A percentile compares a stretch with the other conserved stretches of the same genome.
Evolutionary conservation across 2,888 invertebrate species (phyloP).

Genomic region (Drosophila mimetica): DNA sequence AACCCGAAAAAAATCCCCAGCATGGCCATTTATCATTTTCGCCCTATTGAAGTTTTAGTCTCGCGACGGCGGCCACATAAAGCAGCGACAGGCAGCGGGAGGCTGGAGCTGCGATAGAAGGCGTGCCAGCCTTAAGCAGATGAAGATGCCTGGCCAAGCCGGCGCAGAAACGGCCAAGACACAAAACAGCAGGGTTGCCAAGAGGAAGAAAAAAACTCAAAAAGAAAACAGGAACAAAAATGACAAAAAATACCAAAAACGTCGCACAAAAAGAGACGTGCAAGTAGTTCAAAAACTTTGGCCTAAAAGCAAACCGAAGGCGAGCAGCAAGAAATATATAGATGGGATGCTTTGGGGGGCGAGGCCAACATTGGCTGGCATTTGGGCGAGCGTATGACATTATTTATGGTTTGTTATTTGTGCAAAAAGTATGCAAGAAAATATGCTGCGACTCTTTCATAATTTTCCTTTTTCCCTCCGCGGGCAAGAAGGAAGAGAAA

Average conservation of each 20-base stretch:
- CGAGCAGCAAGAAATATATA: conserved; percentile 41
- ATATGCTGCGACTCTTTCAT: conserved; percentile 80
- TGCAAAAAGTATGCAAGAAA: conserved; percentile 73
- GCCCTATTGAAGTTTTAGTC: conserved; percentile 78
- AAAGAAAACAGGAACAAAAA: conserved; percentile 24
- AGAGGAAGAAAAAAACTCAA: conserved; percentile 31
- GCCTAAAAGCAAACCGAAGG: conserved; percentile 72
- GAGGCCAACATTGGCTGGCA: conserved; percentile 78
- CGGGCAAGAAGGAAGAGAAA: conserved; percentile 37
- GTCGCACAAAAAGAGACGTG: conserved; percentile 72
- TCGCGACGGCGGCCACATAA: conserved; percentile 72
- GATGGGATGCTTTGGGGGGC: conserved; percentile 29
- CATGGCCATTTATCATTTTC: conserved; percentile 77
- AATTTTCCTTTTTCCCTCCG: conserved; percentile 54
- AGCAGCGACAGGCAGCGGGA: conserved; percentile 67
- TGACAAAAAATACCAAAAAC: conserved; percentile 47
- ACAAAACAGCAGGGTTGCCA: conserved; percentile 78
- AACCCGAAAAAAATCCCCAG: conserved; percentile 59
- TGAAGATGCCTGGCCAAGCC: conserved; percentile 42
- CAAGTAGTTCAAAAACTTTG: conserved; percentile 78
- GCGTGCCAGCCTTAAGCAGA: conserved; percentile 61
- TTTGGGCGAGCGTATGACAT: conserved; percentile 75
- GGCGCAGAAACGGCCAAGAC: conserved; percentile 57
- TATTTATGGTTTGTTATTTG: conserved; percentile 83
- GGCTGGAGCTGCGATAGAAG: conserved; percentile 38